Evolutionary conservation across 2,888 invertebrate species (phyloP).

Genomic region (Athalia cordata): DNA sequence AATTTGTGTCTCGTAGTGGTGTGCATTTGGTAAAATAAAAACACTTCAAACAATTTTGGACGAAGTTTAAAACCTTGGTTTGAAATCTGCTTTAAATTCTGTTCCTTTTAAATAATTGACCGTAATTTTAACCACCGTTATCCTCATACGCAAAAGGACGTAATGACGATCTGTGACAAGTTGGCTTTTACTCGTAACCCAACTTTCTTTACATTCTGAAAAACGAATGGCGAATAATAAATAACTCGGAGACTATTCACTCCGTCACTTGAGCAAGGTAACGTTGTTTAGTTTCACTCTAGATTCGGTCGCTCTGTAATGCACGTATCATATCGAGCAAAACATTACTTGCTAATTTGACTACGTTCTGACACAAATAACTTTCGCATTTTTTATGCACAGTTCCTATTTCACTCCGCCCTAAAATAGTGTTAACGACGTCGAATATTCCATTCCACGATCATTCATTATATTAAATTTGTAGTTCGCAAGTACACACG

Average conservation of each 20-base stretch:
- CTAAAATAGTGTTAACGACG: no score
- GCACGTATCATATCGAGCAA: background rate
- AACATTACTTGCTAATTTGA: background rate
- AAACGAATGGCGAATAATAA: slow-evolving; percentile 63
- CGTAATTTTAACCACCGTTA: background rate
- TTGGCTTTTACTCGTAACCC: slow-evolving; percentile 60
- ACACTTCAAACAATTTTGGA: slow-evolving; percentile 12
- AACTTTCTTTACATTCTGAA: slow-evolving; percentile 64
- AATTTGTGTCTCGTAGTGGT: slow-evolving; percentile 24
- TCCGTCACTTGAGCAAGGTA: background rate
- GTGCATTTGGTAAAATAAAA: slow-evolving; percentile 25
- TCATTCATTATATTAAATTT: background rate
- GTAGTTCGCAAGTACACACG: no score
- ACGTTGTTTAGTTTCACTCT: background rate
- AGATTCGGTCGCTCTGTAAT: background rate
- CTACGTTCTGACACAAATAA: background rate
- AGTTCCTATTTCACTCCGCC: background rate
- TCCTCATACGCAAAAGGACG: slow-evolving; percentile 41
- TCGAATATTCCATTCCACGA: no score
- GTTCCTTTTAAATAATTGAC: slow-evolving; percentile 46
- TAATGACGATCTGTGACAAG: slow-evolving; percentile 63
- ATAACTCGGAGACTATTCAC: slow-evolving; percentile 54
- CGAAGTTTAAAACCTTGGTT: slow-evolving; percentile 6
- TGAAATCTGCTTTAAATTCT: background rate
- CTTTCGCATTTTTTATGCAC: background rate